These are phyloP conservation scores for Micoletzkya japonica DNA, from an alignment of 2,888 invertebrate genomes.

Conservation along the genomic window DNA sequence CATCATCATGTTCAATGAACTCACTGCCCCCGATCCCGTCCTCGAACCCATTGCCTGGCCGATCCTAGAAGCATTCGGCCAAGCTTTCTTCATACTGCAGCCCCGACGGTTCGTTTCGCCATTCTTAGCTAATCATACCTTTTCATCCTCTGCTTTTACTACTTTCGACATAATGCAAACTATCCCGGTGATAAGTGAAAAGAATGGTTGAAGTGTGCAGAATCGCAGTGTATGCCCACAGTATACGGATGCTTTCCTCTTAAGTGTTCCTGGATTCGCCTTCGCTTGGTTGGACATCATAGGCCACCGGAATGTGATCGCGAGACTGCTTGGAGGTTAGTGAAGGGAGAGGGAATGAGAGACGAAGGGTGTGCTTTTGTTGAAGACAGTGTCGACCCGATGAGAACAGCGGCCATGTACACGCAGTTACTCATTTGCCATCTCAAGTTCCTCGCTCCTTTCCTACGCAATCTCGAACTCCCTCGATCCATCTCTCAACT, in stretches of 20 bases:
- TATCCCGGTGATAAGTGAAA: too few species aligned
- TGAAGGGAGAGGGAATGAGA: too few species aligned
- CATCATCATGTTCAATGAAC: slow-evolving; percentile 91
- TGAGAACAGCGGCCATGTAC: slow-evolving; percentile 73
- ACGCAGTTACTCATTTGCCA: slow-evolving; percentile 91
- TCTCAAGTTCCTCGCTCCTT: slow-evolving; percentile 94
- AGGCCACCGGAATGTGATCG: slow-evolving; percentile 74
- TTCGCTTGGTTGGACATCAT: slow-evolving; percentile 98
- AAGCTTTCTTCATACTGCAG: slow-evolving; percentile 32
- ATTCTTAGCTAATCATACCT: too few species aligned
- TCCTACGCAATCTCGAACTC: slow-evolving; percentile 92
- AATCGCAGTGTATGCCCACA: too few species aligned
- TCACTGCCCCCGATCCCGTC: slow-evolving; percentile 89
- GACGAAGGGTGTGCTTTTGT: too few species aligned
- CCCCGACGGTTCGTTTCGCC: slow-evolving; percentile 26
- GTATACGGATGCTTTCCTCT: too few species aligned
- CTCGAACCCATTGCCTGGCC: slow-evolving; percentile 91
- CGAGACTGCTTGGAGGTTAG: slow-evolving; percentile 36
- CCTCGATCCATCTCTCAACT: slow-evolving; percentile 88
- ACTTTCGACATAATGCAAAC: too few species aligned
- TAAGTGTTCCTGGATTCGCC: slow-evolving; percentile 93
- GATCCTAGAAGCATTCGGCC: slow-evolving; percentile 74
- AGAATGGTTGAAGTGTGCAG: too few species aligned
- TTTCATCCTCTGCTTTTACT: slow-evolving; percentile 52
- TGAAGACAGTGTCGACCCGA: slow-evolving; percentile 37